Conservation (phyloP, 2,113 vertebrate genomes). For the Tursiops truncatus region DNA sequence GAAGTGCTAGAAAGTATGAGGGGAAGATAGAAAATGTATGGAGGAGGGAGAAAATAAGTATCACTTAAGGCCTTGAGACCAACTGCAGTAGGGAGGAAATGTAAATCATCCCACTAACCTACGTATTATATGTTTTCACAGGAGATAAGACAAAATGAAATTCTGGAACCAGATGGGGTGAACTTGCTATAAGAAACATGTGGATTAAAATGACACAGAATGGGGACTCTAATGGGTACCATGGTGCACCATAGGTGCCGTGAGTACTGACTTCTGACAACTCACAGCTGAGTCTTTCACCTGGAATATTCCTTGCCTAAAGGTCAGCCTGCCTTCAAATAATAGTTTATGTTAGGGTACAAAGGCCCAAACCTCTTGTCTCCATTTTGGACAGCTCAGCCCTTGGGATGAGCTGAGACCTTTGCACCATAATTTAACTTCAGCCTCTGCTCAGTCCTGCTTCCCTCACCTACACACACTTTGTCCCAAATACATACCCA, state of each 20-base stretch:
- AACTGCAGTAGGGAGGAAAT: neutral
- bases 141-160: neutral
- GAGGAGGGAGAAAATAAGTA: neutral
- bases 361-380: neutral
- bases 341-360: neutral
- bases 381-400: neutral
- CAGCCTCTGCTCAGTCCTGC: neutral
- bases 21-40: neutral
- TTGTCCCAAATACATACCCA: neutral
- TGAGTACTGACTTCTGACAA: neutral
- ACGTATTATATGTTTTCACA: neutral
- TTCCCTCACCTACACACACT: neutral
- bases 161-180: neutral
- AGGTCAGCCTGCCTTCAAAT: neutral
- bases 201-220: neutral
- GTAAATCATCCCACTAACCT: neutral
- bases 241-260: neutral
- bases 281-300: neutral
- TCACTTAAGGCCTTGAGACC: neutral
- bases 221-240: too few species aligned
- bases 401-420: neutral
- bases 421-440: neutral
- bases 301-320: neutral
- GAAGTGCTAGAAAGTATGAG: rapidly evolving
- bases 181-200: neutral